These are phyloP conservation scores for Luperina testacea DNA, from an alignment of 2,888 invertebrate species.

Conservation along the genomic window DNA sequence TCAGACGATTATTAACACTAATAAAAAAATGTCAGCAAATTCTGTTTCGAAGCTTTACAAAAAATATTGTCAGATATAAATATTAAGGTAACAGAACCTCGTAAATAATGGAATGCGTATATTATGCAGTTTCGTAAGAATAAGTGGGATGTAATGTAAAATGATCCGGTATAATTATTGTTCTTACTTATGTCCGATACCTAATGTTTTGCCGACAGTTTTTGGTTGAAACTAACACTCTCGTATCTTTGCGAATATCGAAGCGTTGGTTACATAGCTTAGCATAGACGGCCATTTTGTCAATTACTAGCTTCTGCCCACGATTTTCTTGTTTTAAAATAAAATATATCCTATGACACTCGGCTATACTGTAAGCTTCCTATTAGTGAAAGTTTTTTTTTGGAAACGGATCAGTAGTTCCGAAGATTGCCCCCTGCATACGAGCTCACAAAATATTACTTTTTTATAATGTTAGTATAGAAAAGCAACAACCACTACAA, in stretches of 20 bases:
- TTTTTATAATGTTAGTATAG: neutral
- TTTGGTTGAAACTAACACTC: constrained; percentile 19
- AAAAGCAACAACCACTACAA: neutral
- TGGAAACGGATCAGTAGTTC: no score
- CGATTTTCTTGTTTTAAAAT: neutral
- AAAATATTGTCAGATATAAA: constrained; percentile 22
- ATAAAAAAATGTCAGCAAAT: neutral
- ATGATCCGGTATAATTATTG: constrained; percentile 33
- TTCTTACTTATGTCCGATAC: constrained; percentile 19
- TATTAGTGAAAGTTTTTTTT: neutral
- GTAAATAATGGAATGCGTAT: constrained; percentile 35
- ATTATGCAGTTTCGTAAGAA: constrained; percentile 25
- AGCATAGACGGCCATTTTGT: neutral
- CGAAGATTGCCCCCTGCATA: neutral
- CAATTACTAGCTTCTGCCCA: neutral
- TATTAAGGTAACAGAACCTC: constrained; percentile 25
- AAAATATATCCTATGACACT: neutral
- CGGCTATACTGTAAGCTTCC: neutral
- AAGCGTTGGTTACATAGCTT: neutral
- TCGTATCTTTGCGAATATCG: constrained; percentile 27
- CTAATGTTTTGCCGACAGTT: constrained; percentile 2
- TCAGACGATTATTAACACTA: neutral
- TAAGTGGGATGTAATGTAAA: constrained; percentile 32
- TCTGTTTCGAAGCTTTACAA: neutral
- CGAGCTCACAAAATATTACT: neutral